These are phyloP conservation scores for Apoda limacodes DNA, from an alignment of 2,888 invertebrate genomes.

Conservation along the genomic window DNA sequence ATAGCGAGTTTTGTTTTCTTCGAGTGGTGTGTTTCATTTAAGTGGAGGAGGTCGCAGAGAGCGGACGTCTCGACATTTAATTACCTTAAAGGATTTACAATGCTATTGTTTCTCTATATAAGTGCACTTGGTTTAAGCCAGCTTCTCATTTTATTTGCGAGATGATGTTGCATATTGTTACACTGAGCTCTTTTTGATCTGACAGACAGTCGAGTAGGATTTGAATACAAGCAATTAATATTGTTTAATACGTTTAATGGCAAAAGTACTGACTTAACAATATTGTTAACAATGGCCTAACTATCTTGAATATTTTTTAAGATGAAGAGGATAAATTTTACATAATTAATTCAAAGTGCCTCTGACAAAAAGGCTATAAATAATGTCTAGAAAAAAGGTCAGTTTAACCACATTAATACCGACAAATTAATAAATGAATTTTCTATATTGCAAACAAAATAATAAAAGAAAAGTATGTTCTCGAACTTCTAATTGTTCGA, in stretches of 20 bases:
- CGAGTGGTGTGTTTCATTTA: constrained; percentile 59
- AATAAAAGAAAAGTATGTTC: too few species aligned
- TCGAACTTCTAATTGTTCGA: too few species aligned
- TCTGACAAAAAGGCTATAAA: too few species aligned
- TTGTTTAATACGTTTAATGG: constrained; percentile 47
- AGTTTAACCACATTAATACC: too few species aligned
- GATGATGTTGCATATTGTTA: constrained; percentile 57
- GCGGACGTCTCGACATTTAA: constrained; percentile 60
- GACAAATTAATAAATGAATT: too few species aligned
- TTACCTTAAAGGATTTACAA: constrained; percentile 48
- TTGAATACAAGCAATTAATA: constrained; percentile 57
- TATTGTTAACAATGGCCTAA: too few species aligned
- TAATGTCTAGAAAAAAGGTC: too few species aligned
- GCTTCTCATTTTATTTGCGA: constrained; percentile 37
- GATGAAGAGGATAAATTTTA: too few species aligned
- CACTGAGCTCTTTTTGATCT: constrained; percentile 32
- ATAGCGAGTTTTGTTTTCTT: constrained; percentile 65
- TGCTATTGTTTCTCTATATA: constrained; percentile 41
- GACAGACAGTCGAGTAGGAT: constrained; percentile 33
- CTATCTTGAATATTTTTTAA: too few species aligned
- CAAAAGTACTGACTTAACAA: too few species aligned
- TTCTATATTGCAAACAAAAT: too few species aligned
- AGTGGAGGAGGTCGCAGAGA: constrained; percentile 44
- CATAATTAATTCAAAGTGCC: too few species aligned
- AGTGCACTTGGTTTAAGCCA: constrained; percentile 39